Conservation (phyloP, 1,140 invertebrate genomes). For the Drosophila repleta region DNA sequence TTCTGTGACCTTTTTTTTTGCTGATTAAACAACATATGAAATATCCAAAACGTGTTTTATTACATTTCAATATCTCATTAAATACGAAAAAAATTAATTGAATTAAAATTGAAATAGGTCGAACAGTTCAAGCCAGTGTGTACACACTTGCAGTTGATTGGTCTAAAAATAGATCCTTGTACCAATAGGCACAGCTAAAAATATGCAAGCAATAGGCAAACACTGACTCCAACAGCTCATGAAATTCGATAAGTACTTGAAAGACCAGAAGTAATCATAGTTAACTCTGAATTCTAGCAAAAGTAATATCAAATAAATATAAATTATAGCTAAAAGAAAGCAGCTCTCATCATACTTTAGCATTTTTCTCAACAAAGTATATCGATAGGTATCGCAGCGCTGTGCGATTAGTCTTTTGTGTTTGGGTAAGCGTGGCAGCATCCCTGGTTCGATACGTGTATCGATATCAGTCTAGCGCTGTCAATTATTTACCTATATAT, state of each 20-base stretch:
- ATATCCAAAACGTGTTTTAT: too few relatives aligned
- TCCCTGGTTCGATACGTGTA: slow-evolving; percentile 44
- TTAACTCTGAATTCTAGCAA: neutral
- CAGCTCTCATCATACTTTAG: too few relatives aligned
- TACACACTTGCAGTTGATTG: neutral
- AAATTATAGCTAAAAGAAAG: too few relatives aligned
- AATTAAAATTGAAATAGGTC: neutral
- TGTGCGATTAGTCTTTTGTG: slow-evolving; percentile 4
- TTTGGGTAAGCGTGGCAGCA: slow-evolving; percentile 21
- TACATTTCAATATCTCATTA: too few relatives aligned
- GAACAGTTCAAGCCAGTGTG: neutral
- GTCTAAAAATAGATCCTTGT: neutral
- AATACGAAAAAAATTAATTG: neutral
- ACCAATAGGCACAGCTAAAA: neutral
- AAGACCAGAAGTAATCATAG: neutral
- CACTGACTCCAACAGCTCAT: neutral
- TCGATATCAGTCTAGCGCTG: slow-evolving; percentile 54
- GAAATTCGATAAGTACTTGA: neutral
- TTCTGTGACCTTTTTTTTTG: neutral
- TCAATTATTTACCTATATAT: slow-evolving; percentile 56
- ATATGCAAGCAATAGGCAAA: neutral
- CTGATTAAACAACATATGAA: too few relatives aligned
- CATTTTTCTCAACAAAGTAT: neutral
- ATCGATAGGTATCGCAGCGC: slow-evolving; percentile 20
- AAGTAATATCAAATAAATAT: too few relatives aligned